Conservation (phyloP, 2,797 vertebrate genomes). For the Coluber constrictor region DNA sequence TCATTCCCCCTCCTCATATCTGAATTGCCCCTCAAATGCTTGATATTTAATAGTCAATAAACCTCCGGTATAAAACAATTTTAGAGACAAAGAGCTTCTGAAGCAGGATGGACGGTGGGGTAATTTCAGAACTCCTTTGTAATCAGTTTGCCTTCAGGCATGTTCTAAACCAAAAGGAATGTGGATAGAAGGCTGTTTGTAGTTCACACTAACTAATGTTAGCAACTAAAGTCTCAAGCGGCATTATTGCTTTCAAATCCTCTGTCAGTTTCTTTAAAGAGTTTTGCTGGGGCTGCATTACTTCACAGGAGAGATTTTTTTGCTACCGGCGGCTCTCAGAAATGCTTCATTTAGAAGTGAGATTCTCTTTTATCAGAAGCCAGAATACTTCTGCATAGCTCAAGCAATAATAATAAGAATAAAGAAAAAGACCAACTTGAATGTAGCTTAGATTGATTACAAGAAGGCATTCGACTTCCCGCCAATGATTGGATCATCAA, state of each 20-base stretch:
- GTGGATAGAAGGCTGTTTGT: conserved; percentile 22
- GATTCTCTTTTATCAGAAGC: conserved; percentile 28
- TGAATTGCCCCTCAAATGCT: background rate
- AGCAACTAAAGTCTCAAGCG: conserved; percentile 8
- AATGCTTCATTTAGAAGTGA: conserved; percentile 39
- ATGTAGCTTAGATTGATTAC: background rate
- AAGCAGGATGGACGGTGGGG: background rate
- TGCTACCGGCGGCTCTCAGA: conserved; percentile 15
- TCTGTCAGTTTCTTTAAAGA: conserved; percentile 42
- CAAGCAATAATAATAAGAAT: background rate
- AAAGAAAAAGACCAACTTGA: background rate
- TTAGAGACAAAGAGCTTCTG: conserved; percentile 26
- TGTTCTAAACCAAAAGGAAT: conserved; percentile 37
- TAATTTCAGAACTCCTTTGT: conserved; percentile 29
- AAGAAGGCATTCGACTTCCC: background rate
- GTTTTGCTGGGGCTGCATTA: conserved; percentile 15
- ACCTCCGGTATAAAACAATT: background rate
- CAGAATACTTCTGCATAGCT: conserved; percentile 5
- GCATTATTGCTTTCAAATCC: conserved; percentile 30
- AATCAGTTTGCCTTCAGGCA: conserved; percentile 35
- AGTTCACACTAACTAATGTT: conserved; percentile 38
- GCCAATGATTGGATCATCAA: background rate
- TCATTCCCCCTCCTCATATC: background rate
- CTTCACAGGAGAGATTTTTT: conserved; percentile 7
- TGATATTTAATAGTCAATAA: conserved; percentile 15